Percentiles rank a stretch among this genome's conserved stretches.
phyloP scores from a whole-genome alignment of 2,888 invertebrate genomes.

The Meiosimyza platycephala region DNA sequence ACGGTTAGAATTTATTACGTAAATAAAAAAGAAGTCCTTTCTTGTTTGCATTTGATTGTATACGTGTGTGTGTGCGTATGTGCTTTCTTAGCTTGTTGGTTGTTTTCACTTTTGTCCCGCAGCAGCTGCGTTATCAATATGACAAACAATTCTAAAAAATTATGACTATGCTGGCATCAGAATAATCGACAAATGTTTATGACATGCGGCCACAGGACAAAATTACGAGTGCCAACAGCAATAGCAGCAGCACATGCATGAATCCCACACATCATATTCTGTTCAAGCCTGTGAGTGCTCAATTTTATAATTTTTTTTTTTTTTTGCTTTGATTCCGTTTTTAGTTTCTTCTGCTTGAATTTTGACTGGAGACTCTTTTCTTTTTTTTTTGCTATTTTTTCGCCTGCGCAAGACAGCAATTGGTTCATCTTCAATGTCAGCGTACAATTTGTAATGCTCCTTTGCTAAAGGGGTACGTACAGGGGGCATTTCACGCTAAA shows the following conservation, averaged over 20 bases:
- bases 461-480: background rate
- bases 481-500: too few species aligned
- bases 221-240: background rate
- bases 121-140: constrained; percentile 23
- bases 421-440: constrained; percentile 3
- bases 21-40: constrained; percentile 7
- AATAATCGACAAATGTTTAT: constrained; percentile 25
- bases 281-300: background rate
- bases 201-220: constrained; percentile 14
- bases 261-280: too few species aligned
- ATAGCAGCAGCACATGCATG: too few species aligned
- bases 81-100: background rate
- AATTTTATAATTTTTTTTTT: background rate
- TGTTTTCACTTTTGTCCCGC: background rate
- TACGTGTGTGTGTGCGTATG: constrained; percentile 9
- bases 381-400: constrained; percentile 5
- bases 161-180: constrained; percentile 4
- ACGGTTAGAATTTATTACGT: constrained; percentile 36
- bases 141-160: constrained; percentile 29
- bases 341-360: constrained; percentile 12
- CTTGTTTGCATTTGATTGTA: background rate
- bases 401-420: background rate
- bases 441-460: too few species aligned
- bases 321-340: background rate
- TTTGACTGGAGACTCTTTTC: constrained; percentile 27